Conservation (phyloP, 53 echinoderm and acorn worm species). For the Henricia sp. region DNA sequence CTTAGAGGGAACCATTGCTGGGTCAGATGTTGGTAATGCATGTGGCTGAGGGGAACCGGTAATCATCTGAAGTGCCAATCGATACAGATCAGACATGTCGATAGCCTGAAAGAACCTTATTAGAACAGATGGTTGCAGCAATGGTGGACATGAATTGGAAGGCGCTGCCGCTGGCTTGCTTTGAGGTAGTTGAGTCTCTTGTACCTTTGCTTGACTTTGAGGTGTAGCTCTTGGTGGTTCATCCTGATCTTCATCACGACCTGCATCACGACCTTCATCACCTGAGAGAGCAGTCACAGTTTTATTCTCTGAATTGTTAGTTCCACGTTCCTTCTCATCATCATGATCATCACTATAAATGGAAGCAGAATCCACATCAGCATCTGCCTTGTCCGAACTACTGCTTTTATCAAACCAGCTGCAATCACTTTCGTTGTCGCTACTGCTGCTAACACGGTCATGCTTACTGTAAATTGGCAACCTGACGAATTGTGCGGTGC, state of each 20-base stretch:
- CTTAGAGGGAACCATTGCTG: conserved; percentile 13
- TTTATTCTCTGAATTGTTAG: not conserved
- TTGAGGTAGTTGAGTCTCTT: not conserved
- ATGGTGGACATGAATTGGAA: conserved; percentile 23
- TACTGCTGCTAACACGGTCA: conserved; percentile 46
- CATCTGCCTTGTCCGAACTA: conserved; percentile 14
- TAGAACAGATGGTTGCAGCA: conserved; percentile 53
- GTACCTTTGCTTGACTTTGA: not conserved
- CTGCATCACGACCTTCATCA: no score
- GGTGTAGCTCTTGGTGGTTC: not conserved
- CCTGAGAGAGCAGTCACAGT: no score
- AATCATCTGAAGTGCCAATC: conserved; percentile 57
- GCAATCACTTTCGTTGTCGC: conserved; percentile 60
- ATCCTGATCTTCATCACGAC: no score
- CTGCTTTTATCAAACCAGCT: conserved; percentile 59
- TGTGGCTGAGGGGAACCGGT: conserved; percentile 59
- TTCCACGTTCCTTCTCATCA: not conserved
- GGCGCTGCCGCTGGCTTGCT: not conserved
- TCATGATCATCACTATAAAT: conserved; percentile 28
- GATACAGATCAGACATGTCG: conserved; percentile 64
- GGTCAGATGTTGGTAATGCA: conserved; percentile 41
- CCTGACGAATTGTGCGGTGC: not conserved
- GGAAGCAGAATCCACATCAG: not conserved
- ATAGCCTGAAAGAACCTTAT: conserved; percentile 60
- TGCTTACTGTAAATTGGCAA: conserved; percentile 9